A percentile compares a stretch with the other conserved stretches of the same genome.
Conservation (phyloP, 2,113 vertebrate species). For the Trinectes maculatus region DNA sequence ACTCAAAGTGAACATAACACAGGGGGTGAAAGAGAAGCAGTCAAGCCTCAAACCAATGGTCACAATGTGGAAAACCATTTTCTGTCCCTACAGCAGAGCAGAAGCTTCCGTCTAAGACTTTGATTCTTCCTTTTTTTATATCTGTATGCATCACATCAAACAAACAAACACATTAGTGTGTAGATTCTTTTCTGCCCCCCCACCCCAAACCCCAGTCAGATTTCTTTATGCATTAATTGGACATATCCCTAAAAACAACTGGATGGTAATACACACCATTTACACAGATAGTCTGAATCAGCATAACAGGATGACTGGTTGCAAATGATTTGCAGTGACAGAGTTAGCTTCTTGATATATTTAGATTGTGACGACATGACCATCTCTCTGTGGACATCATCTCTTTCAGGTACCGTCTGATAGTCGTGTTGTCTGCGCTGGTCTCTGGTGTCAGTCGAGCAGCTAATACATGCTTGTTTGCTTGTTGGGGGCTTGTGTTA, state of each 20-base stretch:
- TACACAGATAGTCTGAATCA: neutral
- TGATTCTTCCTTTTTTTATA: too few relatives aligned
- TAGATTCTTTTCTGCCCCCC: neutral
- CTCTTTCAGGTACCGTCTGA: neutral
- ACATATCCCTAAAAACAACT: neutral
- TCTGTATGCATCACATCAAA: neutral
- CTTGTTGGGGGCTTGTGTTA: slow-evolving; percentile 11
- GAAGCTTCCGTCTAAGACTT: too few relatives aligned
- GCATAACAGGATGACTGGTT: neutral
- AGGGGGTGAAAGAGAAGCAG: too few relatives aligned
- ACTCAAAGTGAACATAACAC: too few relatives aligned
- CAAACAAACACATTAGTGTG: neutral
- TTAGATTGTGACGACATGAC: neutral
- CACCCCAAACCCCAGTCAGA: too few relatives aligned
- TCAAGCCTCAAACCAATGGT: too few relatives aligned
- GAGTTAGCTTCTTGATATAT: neutral
- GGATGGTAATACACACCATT: neutral
- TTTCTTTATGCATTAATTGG: neutral
- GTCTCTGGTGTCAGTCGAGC: slow-evolving; percentile 14
- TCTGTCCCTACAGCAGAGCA: too few relatives aligned
- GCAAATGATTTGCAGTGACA: neutral
- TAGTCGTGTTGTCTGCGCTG: neutral
- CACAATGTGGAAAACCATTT: too few relatives aligned
- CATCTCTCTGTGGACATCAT: slow-evolving; percentile 16
- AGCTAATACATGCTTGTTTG: slow-evolving; percentile 13